A percentile compares a stretch with the other conserved stretches of the same genome.
phyloP scores from a whole-genome alignment of 2,888 invertebrate species.

The Branchipolynoe longqiensis region DNA sequence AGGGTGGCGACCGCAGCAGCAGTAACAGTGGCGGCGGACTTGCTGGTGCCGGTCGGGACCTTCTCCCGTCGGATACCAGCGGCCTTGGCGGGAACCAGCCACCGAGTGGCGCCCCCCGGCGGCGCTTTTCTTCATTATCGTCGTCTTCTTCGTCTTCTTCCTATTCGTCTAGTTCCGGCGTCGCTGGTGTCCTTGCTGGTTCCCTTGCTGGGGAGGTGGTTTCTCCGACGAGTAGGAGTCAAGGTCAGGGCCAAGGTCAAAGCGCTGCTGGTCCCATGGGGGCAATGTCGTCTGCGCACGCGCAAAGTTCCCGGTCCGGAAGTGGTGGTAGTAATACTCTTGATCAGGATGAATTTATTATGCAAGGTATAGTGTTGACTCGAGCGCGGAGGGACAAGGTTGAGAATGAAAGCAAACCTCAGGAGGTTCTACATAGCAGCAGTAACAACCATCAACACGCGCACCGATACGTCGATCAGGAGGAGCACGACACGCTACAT shows the following conservation, averaged over 20 bases:
- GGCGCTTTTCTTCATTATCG: background rate
- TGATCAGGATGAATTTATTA: conserved; percentile 50
- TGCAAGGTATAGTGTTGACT: conserved; percentile 43
- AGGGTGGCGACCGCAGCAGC: background rate
- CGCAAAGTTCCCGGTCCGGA: conserved; percentile 10
- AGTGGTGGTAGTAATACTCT: conserved; percentile 1
- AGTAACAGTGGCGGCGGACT: background rate
- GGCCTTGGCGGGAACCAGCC: too few species aligned
- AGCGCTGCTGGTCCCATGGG: conserved; percentile 46
- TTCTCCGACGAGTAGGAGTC: background rate
- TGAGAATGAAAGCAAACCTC: conserved; percentile 32
- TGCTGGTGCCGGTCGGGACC: background rate
- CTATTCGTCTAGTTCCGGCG: background rate
- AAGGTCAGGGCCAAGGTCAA: conserved; percentile 19
- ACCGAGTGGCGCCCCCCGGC: background rate
- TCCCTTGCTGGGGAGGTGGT: too few species aligned
- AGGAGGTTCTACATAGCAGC: conserved; percentile 23
- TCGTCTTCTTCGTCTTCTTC: conserved; percentile 2
- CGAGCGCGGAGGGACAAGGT: conserved; percentile 31
- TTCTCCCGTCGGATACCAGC: background rate
- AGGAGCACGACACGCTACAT: conserved; percentile 67
- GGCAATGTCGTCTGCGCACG: background rate
- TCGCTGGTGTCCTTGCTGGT: too few species aligned
- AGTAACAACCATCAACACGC: conserved; percentile 35
- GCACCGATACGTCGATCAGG: conserved; percentile 50